A percentile compares a stretch with the other conserved stretches of the same genome.
These are phyloP conservation scores for Apteryx owenii DNA, from an alignment of 2,113 vertebrate species.

Conservation along the genomic window DNA sequence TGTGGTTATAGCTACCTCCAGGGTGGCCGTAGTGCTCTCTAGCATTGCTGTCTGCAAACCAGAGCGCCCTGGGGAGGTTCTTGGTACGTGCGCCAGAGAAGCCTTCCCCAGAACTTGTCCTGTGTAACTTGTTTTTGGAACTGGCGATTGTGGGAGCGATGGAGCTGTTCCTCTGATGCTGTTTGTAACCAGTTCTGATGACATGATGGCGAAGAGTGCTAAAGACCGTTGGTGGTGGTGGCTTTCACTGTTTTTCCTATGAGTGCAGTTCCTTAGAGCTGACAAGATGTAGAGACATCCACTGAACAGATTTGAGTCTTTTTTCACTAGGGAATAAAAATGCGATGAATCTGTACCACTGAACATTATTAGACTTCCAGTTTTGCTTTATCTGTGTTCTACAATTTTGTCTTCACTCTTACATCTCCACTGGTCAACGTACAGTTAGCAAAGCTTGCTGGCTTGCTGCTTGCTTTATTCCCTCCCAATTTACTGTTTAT, in stretches of 20 bases:
- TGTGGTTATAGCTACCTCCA: background rate
- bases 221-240: rapidly evolving
- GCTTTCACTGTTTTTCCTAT: background rate
- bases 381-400: background rate
- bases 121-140: background rate
- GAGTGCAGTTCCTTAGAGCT: background rate
- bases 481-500: background rate
- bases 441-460: background rate
- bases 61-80: background rate
- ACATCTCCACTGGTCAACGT: background rate
- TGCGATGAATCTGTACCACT: no score
- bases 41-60: background rate
- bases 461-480: background rate
- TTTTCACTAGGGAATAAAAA: background rate
- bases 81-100: background rate
- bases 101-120: rapidly evolving
- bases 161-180: background rate
- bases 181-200: background rate
- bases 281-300: background rate
- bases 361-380: background rate
- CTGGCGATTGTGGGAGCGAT: background rate
- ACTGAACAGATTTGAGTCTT: background rate
- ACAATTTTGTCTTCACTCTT: background rate
- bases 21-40: rapidly evolving
- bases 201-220: background rate